Percentiles rank a stretch among this genome's conserved stretches.
These are phyloP conservation scores for Eunapius fragilis DNA, from an alignment of 37 sponge, comb jelly and placozoan genomes.

Conservation along the genomic window DNA sequence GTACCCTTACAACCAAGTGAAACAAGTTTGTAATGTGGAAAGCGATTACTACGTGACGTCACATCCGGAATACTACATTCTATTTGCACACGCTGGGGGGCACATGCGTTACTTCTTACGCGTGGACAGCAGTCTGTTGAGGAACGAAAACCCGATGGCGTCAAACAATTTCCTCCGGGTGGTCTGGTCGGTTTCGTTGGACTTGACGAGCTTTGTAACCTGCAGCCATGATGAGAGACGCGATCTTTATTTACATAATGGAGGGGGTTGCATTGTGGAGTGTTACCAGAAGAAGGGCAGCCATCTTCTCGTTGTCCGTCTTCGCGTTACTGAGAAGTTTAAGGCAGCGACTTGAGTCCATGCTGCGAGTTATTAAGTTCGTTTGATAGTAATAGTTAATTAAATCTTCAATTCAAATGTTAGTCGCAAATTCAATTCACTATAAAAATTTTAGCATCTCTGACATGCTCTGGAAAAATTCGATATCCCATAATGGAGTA, in stretches of 20 bases:
- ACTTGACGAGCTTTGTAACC: slow-evolving; percentile 61
- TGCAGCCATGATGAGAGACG: slow-evolving; percentile 23
- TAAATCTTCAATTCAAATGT: background rate
- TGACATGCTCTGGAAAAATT: no score
- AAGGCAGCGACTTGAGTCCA: slow-evolving; percentile 49
- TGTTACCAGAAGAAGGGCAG: slow-evolving; percentile 79
- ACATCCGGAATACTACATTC: background rate
- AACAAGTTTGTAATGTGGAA: no score
- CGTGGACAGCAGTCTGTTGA: slow-evolving; percentile 74
- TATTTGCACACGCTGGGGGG: background rate
- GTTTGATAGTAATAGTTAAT: no score
- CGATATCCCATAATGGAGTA: no score
- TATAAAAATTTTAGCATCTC: no score
- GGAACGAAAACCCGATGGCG: slow-evolving; percentile 73
- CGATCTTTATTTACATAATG: background rate
- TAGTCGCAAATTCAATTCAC: no score
- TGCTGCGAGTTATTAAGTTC: no score
- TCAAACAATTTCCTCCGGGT: slow-evolving; percentile 70
- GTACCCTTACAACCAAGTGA: no score
- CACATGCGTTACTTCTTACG: background rate
- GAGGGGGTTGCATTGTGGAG: background rate
- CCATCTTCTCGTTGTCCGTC: slow-evolving; percentile 80
- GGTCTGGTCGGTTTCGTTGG: slow-evolving; percentile 32
- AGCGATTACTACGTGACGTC: no score
- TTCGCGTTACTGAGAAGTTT: slow-evolving; percentile 38